These are phyloP conservation scores for Notarius lentiginosus DNA, from an alignment of 2,113 vertebrate genomes.

Conservation along the genomic window DNA sequence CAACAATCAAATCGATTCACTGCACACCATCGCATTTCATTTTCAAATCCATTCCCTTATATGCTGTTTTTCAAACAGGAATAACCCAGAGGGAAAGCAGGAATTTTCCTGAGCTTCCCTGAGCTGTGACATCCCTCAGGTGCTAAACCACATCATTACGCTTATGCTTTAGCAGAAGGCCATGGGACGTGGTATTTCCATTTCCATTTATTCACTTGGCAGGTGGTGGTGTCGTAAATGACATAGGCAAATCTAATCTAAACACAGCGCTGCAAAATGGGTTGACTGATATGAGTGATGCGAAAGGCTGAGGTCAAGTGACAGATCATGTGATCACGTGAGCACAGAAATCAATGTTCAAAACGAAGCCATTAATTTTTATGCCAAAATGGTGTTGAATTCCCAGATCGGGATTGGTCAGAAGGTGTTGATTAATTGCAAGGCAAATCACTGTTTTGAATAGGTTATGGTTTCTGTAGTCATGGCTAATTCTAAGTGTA, in stretches of 20 bases:
- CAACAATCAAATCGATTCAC: too few relatives aligned
- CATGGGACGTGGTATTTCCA: not conserved
- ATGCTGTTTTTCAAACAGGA: too few relatives aligned
- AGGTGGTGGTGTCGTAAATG: not conserved
- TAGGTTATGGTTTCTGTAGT: not conserved
- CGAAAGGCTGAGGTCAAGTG: not conserved
- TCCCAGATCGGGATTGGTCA: not conserved
- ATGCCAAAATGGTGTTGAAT: not conserved
- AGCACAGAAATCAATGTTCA: not conserved
- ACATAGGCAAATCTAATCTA: conserved; percentile 5
- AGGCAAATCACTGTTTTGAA: not conserved
- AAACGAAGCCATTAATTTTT: not conserved
- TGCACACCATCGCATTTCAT: too few relatives aligned
- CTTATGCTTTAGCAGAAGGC: not conserved
- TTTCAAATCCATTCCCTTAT: too few relatives aligned
- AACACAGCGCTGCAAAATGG: not conserved
- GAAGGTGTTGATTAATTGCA: not conserved
- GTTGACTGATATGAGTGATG: not conserved
- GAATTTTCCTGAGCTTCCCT: conserved; percentile 22
- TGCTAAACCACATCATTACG: not conserved
- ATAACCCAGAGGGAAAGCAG: not conserved
- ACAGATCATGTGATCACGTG: not conserved
- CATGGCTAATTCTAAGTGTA: not conserved
- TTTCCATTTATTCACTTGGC: not conserved
- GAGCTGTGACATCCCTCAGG: not conserved